A percentile compares a stretch with the other conserved stretches of the same genome.
These are phyloP conservation scores for Drosophila pseudotakahashii DNA, from an alignment of 2,888 invertebrate genomes.

Conservation along the genomic window DNA sequence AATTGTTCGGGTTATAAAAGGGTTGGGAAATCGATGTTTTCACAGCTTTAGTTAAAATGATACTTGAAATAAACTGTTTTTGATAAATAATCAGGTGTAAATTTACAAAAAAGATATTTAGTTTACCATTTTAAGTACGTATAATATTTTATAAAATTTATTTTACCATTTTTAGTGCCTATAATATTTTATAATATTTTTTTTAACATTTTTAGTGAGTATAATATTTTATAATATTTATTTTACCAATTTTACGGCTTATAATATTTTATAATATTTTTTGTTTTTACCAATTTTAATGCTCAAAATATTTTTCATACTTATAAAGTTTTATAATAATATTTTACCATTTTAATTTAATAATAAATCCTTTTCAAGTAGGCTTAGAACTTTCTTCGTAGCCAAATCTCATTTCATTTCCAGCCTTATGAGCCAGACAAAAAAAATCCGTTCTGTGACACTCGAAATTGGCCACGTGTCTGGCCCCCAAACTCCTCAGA, in stretches of 20 bases:
- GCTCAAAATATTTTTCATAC: no score
- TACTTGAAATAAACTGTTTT: not conserved
- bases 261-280: not conserved
- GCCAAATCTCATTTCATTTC: conserved; percentile 5
- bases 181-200: no score
- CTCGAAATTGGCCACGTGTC: conserved; percentile 34
- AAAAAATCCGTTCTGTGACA: conserved; percentile 17
- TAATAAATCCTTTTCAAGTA: not conserved
- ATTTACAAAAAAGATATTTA: not conserved
- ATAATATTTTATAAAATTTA: not conserved
- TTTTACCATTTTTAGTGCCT: not conserved
- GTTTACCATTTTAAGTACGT: not conserved
- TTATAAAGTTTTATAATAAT: no score
- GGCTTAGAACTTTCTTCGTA: not conserved
- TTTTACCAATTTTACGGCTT: not conserved
- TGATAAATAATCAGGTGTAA: no score
- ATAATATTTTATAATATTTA: not conserved
- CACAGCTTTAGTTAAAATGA: not conserved
- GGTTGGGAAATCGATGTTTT: not conserved
- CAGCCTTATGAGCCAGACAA: not conserved
- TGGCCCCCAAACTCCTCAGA: not conserved
- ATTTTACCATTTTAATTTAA: no score
- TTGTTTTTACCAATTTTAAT: not conserved
- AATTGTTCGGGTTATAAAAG: not conserved
- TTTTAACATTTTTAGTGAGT: not conserved